Evolutionary conservation across 2,888 invertebrate genomes (phyloP), one percentile per base, ranked within the genome.

Genomic region (Psococerastis gibbosa): DNA sequence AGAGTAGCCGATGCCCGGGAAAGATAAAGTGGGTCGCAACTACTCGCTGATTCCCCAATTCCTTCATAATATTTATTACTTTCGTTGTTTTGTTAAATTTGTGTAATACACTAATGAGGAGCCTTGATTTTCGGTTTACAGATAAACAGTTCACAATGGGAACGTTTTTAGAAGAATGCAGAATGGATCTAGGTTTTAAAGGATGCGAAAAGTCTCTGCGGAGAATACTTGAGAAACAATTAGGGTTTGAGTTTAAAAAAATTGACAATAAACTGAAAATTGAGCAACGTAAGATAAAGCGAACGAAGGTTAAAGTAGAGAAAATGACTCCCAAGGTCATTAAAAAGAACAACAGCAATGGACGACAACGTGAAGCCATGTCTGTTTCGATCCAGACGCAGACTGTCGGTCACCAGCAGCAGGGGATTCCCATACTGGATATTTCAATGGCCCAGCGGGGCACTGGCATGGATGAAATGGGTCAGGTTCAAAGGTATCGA

Each of bases 161-260:
- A 9, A 22, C 38, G 5, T 38, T 38, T 17, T 11, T 38, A 3
- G 38, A 38, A 38, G 38, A 38, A 11, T 38, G 38, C 38, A 15
- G 22, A 18, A 6, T 5, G 6, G 38, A 38, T 38, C 20, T 38
- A 38, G 38, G 38, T 13, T 38, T 38, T 22, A 38, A 38, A 38
- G 38, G 38, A 38, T 38, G 38, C 22, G 38, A 38, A 38, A 38
- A 38, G 22, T 38, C 38, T 18, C 11, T 38, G 38, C 17, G 38
- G 20, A 15, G 38, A 15, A 38, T 38, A 18, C 22, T 38, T 16
- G 38, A 38, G 20, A 38, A 38, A 22, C 38, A 38, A 20, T 22
- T 38, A 13, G 20, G 38, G 13, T 38, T 38, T 18, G 38, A 38
- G 38, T 38, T 38, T 38, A 38, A 38, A 38, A 38, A 38, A 38